Percentiles rank a stretch among this genome's conserved stretches.
Evolutionary conservation across 2,797 vertebrate genomes (phyloP).

Genomic region (Spheniscus humboldti): DNA sequence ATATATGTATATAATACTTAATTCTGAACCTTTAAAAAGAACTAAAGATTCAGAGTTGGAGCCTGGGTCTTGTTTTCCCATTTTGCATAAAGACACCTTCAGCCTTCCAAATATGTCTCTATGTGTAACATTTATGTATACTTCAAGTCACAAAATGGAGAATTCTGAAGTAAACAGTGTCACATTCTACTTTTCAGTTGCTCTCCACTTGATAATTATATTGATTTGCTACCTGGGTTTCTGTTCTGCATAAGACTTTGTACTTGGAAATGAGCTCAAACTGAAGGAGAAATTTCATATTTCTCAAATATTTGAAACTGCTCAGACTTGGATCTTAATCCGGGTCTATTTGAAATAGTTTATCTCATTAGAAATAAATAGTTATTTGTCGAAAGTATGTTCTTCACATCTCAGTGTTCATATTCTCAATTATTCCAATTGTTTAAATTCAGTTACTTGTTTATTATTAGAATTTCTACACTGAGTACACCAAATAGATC

Average conservation of each 20-base stretch:
- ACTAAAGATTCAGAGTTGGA: neutral
- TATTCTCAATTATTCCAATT: neutral
- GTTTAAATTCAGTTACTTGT: neutral
- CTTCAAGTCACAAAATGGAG: neutral
- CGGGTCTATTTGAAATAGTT: neutral
- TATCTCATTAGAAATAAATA: neutral
- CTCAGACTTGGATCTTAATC: neutral
- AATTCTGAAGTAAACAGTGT: neutral
- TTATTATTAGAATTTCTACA: neutral
- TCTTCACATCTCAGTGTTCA: neutral
- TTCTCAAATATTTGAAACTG: neutral
- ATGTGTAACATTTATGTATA: neutral
- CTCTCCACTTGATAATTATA: neutral
- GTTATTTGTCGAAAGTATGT: neutral
- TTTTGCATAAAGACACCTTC: neutral
- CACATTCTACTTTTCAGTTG: neutral
- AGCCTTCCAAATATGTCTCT: neutral
- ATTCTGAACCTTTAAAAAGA: neutral
- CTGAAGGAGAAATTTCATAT: neutral
- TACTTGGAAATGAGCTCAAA: neutral
- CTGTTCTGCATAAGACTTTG: neutral
- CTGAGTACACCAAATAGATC: neutral
- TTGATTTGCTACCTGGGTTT: neutral
- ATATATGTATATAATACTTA: neutral
- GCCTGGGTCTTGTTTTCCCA: neutral